Evolutionary conservation across 2,888 invertebrate species (phyloP), one percentile per base, ranked within the genome.

Genomic region (Archips crataeganus): DNA sequence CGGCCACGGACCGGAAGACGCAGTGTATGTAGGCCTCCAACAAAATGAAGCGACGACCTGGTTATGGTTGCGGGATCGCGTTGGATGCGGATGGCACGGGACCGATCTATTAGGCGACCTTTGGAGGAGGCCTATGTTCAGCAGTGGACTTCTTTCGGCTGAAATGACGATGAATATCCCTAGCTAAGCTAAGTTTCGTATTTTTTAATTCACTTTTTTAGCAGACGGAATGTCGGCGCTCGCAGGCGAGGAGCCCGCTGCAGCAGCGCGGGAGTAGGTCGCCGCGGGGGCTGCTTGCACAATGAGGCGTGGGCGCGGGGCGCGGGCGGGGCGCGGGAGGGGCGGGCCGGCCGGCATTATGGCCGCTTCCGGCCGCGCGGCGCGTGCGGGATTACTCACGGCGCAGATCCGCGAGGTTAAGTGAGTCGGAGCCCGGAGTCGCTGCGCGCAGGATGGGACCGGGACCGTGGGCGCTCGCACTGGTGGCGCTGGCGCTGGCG

Each of bases 331-430:
- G 62, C 60, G 74, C 75, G 42, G 60, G 57, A 63, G 64, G 23
- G 74, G 61, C 47, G 66, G 61, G 54, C 63, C 71, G 61, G 54
- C 66, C 71, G 60, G 67, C 66, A 72, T 71, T 57, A 71, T 54
- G 23, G 57, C 10, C 57, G 57, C 57, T 57, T 57, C 57, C 57
- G 42, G 63, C 47, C 67, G 65, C n/a, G 66, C 57, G 70, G 62
- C 62, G 71, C 71, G 57, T 60, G 69, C 71, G 57, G 67, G 68
- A 71, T 71, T 57, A 71, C 64, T 60, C 74, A 64, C 67, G 36
- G 74, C 75, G 68, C 70, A 71, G 71, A 74, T 76, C 78, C 70
- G 77, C 75, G 63, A 75, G 77, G 75, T 76, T 76, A 77, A 76
- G 65, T 75, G 75, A 72, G 76, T 78, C 74, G 75, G 70, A 42